Conservation (phyloP, 2,113 vertebrate genomes). For the Narcine bancroftii region DNA sequence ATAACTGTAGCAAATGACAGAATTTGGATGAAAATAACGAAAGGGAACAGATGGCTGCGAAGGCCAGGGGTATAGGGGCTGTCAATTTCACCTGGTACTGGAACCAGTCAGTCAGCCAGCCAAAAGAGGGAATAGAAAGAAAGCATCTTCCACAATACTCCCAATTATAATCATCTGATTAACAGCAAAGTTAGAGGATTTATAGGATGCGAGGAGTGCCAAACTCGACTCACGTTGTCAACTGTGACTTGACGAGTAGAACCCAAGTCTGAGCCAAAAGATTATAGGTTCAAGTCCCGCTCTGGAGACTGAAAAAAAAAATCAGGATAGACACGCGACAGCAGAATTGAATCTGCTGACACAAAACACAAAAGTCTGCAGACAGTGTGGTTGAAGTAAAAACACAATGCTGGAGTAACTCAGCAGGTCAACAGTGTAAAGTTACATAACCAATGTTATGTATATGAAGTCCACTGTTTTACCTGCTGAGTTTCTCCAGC, state of each 20-base stretch:
- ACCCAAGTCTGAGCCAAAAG: background rate
- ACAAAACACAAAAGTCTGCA: no score
- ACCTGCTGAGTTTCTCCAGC: no score
- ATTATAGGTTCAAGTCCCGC: no score
- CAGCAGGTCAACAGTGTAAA: no score
- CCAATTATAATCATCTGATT: background rate
- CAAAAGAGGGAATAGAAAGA: background rate
- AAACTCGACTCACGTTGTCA: no score
- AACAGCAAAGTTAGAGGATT: background rate
- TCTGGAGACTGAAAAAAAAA: background rate
- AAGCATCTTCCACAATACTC: background rate
- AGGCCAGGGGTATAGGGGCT: background rate
- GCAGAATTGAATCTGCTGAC: no score
- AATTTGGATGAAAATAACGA: background rate
- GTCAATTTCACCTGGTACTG: background rate
- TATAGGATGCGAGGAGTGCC: background rate
- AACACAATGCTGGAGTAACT: no score
- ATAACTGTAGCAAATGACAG: background rate
- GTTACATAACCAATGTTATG: no score
- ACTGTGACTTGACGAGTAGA: no score
- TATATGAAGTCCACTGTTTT: no score
- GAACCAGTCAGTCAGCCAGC: background rate
- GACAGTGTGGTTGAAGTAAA: no score
- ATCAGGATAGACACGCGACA: background rate
- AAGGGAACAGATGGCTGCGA: background rate